Percentiles rank a stretch among this genome's conserved stretches.
These are phyloP conservation scores for Trichonephila clavata DNA, from an alignment of 1,140 invertebrate species.

Conservation along the genomic window DNA sequence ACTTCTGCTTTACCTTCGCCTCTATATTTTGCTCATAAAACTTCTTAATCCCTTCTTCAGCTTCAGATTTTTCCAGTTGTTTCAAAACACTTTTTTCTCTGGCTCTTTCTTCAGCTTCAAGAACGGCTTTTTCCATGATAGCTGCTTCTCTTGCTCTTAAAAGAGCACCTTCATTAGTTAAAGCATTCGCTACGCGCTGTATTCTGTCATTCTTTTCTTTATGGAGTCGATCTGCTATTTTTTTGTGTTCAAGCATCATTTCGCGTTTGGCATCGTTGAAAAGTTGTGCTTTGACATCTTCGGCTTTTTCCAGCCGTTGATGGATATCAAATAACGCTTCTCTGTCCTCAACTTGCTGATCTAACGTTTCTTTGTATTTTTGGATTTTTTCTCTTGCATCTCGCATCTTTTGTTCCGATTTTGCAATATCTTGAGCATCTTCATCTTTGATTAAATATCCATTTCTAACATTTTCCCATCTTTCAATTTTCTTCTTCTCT, in stretches of 20 bases:
- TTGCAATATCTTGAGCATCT: not conserved
- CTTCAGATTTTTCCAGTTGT: not conserved
- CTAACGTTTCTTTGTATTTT: slow-evolving; percentile 25
- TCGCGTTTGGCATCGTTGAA: slow-evolving; percentile 57
- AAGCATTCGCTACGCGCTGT: not conserved
- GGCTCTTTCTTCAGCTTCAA: slow-evolving; percentile 43
- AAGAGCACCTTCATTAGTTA: not conserved
- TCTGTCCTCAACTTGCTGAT: slow-evolving; percentile 38
- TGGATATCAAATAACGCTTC: not conserved
- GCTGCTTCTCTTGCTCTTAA: slow-evolving; percentile 34
- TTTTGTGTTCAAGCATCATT: slow-evolving; percentile 39
- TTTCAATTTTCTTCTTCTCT: slow-evolving; percentile 4
- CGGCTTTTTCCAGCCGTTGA: slow-evolving; percentile 15
- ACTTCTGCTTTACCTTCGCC: not conserved
- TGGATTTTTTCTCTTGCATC: not conserved
- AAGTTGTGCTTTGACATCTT: not conserved
- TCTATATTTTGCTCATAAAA: slow-evolving; percentile 43
- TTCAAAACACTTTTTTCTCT: not conserved
- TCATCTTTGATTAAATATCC: slow-evolving; percentile 40
- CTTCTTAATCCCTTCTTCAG: slow-evolving; percentile 12
- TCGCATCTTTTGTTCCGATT: not conserved
- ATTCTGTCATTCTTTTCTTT: not conserved
- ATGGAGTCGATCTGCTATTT: not conserved
- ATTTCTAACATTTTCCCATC: slow-evolving; percentile 53
- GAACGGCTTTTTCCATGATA: slow-evolving; percentile 21